A percentile compares a stretch with the other conserved stretches of the same genome.
Evolutionary conservation across 2,888 invertebrate genomes (phyloP).

Genomic region (Drosophila acutilabella): DNA sequence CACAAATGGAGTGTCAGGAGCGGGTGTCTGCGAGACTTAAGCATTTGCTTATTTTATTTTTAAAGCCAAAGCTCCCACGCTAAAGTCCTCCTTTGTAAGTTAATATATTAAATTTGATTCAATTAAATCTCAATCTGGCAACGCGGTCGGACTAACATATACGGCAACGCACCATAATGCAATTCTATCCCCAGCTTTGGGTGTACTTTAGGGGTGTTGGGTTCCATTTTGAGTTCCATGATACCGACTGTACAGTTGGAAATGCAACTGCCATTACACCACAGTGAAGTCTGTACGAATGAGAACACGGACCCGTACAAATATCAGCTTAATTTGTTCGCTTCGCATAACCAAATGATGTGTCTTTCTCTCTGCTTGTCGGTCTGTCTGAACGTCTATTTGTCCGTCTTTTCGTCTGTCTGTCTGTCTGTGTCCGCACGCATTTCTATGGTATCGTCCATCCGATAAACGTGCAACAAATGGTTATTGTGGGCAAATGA

Average conservation of each 20-base stretch:
- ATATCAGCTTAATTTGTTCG: slow-evolving; percentile 15
- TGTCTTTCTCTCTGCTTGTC: slow-evolving; percentile 22
- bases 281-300: slow-evolving; percentile 3
- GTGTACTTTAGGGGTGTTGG: slow-evolving; percentile 23
- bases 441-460: slow-evolving; percentile 37
- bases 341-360: slow-evolving; percentile 46
- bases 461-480: slow-evolving; percentile 47
- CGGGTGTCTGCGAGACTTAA: neutral
- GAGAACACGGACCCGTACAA: slow-evolving; percentile 11
- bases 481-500: slow-evolving; percentile 62
- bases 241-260: slow-evolving; percentile 4
- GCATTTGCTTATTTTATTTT: slow-evolving; percentile 30
- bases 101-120: slow-evolving; percentile 68
- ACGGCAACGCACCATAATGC: slow-evolving; percentile 21
- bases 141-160: slow-evolving; percentile 21
- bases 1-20: neutral
- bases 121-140: slow-evolving; percentile 58
- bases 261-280: slow-evolving; percentile 13
- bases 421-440: slow-evolving; percentile 28
- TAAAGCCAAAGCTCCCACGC: slow-evolving; percentile 60
- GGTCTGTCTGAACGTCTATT: neutral
- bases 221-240: neutral
- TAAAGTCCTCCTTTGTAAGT: slow-evolving; percentile 56
- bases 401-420: neutral
- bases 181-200: slow-evolving; percentile 4